A percentile compares a stretch with the other conserved stretches of the same genome.
Evolutionary conservation across 2,797 vertebrate species (phyloP).

Genomic region (Todus mexicanus): DNA sequence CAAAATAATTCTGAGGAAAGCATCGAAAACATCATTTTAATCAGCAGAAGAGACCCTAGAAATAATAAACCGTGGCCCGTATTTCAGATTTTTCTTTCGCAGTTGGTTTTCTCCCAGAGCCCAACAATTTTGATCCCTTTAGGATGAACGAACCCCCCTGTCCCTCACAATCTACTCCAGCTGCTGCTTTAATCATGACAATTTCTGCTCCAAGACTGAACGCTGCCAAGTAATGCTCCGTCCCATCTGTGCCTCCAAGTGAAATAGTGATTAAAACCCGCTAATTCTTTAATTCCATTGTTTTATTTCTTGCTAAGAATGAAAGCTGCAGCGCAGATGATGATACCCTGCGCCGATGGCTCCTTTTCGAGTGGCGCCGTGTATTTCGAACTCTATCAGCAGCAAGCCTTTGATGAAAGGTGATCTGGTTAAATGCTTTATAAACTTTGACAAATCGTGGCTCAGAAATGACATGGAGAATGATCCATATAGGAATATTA

Average conservation of each 20-base stretch:
- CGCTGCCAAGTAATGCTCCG: conserved; percentile 43
- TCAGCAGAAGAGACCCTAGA: background rate
- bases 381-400: background rate
- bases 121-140: conserved; percentile 4
- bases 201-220: conserved; percentile 49
- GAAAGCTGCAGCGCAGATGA: conserved; percentile 55
- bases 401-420: conserved; percentile 2
- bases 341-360: background rate
- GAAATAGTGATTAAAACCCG: conserved; percentile 54
- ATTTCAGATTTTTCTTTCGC: background rate
- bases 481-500: background rate
- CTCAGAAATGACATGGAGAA: background rate
- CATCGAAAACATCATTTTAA: conserved; percentile 39
- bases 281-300: conserved; percentile 63
- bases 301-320: conserved; percentile 16
- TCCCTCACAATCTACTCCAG: conserved; percentile 44
- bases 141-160: background rate
- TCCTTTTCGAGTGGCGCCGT: background rate
- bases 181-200: conserved; percentile 51
- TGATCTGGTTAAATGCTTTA: background rate
- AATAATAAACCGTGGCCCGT: background rate
- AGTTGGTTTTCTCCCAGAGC: conserved; percentile 3
- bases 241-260: conserved; percentile 51
- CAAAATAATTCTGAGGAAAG: conserved; percentile 50
- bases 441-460: background rate